These are phyloP conservation scores for Platerodrilus igneus DNA, from an alignment of 2,888 invertebrate genomes.

Conservation along the genomic window DNA sequence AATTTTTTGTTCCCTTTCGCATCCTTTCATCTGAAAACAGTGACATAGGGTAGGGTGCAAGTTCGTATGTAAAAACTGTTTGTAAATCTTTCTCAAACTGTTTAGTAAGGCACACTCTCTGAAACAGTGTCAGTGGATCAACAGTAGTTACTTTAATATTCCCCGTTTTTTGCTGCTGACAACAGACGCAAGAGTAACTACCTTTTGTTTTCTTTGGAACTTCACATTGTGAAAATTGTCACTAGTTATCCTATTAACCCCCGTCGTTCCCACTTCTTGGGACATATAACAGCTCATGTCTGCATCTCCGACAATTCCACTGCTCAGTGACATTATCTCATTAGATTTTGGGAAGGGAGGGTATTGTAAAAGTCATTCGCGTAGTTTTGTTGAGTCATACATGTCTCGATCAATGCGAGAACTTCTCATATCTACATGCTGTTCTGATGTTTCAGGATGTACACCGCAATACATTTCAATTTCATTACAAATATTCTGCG, in stretches of 20 bases:
- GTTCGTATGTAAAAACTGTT: conserved; percentile 6
- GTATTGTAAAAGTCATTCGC: conserved; percentile 20
- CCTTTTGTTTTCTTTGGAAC: conserved; percentile 17
- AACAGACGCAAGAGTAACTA: conserved; percentile 8
- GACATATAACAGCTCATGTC: conserved; percentile 23
- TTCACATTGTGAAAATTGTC: conserved; percentile 21
- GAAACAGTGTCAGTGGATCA: conserved; percentile 17
- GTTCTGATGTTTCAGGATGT: conserved; percentile 10
- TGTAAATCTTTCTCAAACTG: conserved; percentile 5
- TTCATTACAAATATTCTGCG: conserved; percentile 21
- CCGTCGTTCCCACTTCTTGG: conserved; percentile 11
- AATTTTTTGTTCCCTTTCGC: conserved; percentile 9
- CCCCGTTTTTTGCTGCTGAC: conserved; percentile 10
- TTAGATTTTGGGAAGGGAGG: conserved; percentile 19
- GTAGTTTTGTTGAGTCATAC: conserved; percentile 22
- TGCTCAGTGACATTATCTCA: conserved; percentile 12
- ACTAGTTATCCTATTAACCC: conserved; percentile 2
- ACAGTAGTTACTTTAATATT: conserved; percentile 8
- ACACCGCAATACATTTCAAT: conserved; percentile 25
- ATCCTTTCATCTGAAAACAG: conserved; percentile 7
- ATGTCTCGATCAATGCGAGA: conserved; percentile 15
- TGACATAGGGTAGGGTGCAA: conserved; percentile 6
- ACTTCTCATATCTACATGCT: conserved; percentile 23
- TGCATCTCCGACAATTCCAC: conserved; percentile 18
- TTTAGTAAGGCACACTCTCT: conserved; percentile 12